These are phyloP conservation scores for Phylloscopus collybita DNA, from an alignment of 2,797 vertebrate genomes.

Conservation along the genomic window DNA sequence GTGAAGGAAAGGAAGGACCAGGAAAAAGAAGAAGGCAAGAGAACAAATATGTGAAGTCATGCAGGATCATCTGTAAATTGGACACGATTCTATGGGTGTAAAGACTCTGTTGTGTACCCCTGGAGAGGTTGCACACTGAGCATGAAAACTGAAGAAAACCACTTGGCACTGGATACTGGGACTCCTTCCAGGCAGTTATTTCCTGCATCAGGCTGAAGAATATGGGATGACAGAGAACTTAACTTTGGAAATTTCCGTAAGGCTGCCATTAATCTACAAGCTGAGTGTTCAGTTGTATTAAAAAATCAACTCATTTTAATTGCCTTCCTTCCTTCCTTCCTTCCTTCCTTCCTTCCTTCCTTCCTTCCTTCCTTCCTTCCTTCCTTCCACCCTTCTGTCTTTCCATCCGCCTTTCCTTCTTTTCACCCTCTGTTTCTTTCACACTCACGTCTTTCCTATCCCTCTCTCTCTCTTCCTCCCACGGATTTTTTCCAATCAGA, in stretches of 20 bases:
- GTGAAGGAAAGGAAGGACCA: neutral
- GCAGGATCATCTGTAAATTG: neutral
- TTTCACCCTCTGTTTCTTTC: neutral
- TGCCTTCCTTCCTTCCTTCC: neutral
- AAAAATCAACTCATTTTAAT: neutral
- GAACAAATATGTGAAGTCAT: neutral
- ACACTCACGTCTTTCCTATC: fast-evolving
- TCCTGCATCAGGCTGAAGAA: neutral
- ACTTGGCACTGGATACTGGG: neutral
- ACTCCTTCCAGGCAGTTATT: neutral
- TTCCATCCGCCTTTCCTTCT: neutral
- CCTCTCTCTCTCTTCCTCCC: neutral
- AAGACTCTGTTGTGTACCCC: neutral
- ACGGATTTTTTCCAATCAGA: neutral
- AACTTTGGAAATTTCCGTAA: neutral
- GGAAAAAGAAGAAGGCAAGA: neutral
- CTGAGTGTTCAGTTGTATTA: neutral
- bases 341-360: neutral
- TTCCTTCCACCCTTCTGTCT: too few relatives aligned
- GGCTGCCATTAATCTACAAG: neutral
- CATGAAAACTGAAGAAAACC: neutral
- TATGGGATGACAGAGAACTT: neutral
- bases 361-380: neutral
- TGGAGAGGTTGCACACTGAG: neutral
- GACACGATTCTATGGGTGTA: neutral